Conservation (phyloP, 2,888 invertebrate species). For the Acrocera orbiculus region DNA sequence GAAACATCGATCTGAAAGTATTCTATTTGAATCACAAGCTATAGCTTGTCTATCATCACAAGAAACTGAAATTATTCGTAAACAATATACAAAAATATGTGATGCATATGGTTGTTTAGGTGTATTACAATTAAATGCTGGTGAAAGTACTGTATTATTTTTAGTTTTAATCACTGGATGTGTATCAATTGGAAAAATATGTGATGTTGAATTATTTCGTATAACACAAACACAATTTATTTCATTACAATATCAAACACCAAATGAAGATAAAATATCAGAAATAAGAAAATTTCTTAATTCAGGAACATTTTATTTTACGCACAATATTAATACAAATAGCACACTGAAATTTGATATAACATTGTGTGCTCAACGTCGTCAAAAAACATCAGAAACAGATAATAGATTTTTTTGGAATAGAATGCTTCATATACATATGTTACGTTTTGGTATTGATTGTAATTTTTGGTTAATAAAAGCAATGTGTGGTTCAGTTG, state of each 20-base stretch:
- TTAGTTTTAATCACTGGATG: slow-evolving; percentile 90
- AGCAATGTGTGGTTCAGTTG: slow-evolving; percentile 94
- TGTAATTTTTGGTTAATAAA: slow-evolving; percentile 83
- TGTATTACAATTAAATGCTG: slow-evolving; percentile 72
- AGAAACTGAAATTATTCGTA: slow-evolving; percentile 78
- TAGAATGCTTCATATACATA: slow-evolving; percentile 82
- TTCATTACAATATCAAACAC: slow-evolving; percentile 57
- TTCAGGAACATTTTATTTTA: slow-evolving; percentile 98
- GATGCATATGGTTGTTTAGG: slow-evolving; percentile 96
- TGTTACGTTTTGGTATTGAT: slow-evolving; percentile 81
- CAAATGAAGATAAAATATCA: slow-evolving; percentile 41
- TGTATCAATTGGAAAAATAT: slow-evolving; percentile 89
- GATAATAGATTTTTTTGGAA: slow-evolving; percentile 99
- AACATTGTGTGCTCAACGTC: slow-evolving; percentile 83
- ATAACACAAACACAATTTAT: slow-evolving; percentile 85
- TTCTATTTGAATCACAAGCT: slow-evolving; percentile 84
- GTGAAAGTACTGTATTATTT: slow-evolving; percentile 68
- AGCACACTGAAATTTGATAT: slow-evolving; percentile 55
- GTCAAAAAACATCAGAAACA: slow-evolving; percentile 57
- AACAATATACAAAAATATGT: slow-evolving; percentile 73
- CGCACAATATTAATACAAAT: slow-evolving; percentile 28
- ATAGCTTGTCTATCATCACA: slow-evolving; percentile 49
- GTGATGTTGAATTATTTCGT: slow-evolving; percentile 85
- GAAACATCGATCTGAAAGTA: slow-evolving; percentile 68
- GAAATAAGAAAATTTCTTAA: slow-evolving; percentile 73